These are phyloP conservation scores for Scomberomorus guttatus DNA, from an alignment of 2,797 vertebrate genomes.

Conservation along the genomic window DNA sequence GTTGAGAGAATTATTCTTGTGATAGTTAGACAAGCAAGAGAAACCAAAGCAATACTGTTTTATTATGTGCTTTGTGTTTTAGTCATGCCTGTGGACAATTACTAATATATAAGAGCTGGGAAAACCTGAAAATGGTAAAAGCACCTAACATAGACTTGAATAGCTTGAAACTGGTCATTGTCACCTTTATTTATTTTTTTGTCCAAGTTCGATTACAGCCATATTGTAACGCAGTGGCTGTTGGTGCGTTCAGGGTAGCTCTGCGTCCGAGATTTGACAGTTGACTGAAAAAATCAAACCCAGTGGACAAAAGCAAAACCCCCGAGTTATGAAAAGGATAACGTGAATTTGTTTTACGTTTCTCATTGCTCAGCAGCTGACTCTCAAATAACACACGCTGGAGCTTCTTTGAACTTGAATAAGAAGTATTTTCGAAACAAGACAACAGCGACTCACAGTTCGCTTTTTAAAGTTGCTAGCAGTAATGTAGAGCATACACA, in stretches of 20 bases:
- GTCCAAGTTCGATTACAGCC: background rate
- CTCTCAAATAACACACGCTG: no score
- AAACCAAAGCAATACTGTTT: background rate
- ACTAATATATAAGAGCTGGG: no score
- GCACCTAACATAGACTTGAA: no score
- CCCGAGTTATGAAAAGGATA: background rate
- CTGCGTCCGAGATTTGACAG: background rate
- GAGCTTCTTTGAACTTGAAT: background rate
- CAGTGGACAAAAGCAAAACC: background rate
- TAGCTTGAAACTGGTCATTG: no score
- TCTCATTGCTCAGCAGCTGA: background rate
- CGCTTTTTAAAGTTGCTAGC: background rate
- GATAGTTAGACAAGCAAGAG: background rate
- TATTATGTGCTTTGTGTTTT: no score
- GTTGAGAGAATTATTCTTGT: background rate
- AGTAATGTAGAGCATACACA: background rate
- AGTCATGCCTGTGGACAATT: no score
- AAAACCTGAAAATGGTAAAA: no score
- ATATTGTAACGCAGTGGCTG: background rate
- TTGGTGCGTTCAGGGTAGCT: background rate
- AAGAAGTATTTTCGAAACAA: background rate
- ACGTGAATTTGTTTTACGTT: background rate
- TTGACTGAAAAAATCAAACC: background rate
- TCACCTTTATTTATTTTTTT: background rate
- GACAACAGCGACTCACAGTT: background rate